Evolutionary conservation across 64 coral and sea anemone genomes (phyloP).

Genomic region (Exaiptasia diaphana): DNA sequence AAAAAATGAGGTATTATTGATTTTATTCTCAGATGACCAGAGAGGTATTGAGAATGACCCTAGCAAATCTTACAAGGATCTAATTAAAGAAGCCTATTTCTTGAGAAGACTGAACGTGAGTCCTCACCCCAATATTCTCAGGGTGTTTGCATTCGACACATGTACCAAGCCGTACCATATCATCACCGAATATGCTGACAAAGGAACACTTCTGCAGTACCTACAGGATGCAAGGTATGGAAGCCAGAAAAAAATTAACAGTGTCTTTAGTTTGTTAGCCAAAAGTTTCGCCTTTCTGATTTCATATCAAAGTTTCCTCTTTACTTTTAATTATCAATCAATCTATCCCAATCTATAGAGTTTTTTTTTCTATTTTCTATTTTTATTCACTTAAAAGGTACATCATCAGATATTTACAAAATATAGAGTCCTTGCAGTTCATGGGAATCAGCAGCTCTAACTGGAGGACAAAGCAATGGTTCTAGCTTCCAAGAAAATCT

Average conservation of each 20-base stretch:
- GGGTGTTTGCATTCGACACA: constrained; percentile 25
- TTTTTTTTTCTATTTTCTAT: no score
- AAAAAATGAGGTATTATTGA: background rate
- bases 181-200: constrained; percentile 5
- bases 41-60: background rate
- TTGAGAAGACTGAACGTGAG: background rate
- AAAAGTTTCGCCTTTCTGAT: no score
- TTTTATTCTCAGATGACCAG: background rate
- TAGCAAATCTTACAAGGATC: background rate
- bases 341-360: no score
- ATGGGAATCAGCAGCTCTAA: no score
- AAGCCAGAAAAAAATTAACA: background rate
- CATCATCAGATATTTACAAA: no score
- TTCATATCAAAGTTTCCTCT: no score
- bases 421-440: no score
- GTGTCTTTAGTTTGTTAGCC: no score
- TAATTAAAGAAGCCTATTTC: constrained; percentile 16
- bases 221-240: background rate
- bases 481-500: no score
- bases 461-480: no score
- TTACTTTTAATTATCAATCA: no score
- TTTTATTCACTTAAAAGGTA: no score
- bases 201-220: constrained; percentile 38
- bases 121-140: constrained; percentile 21
- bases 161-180: constrained; percentile 32